These are phyloP conservation scores for Mastigias papua DNA, from an alignment of 30 jellyfish, hydroid and myxozoan genomes.

Conservation along the genomic window DNA sequence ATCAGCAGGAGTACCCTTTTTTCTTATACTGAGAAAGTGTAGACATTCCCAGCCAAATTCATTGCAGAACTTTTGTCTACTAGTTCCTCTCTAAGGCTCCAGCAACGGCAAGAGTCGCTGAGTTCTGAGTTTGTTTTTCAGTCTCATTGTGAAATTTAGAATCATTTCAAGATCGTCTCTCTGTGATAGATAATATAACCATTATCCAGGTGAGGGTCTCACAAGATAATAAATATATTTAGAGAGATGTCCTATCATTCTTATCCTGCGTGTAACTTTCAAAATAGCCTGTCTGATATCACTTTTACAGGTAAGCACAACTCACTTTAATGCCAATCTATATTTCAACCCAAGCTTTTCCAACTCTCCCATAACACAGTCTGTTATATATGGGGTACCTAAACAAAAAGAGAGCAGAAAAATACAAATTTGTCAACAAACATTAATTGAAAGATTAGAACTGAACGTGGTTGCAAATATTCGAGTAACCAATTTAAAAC, in stretches of 20 bases:
- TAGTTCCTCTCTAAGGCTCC: slow-evolving; percentile 65
- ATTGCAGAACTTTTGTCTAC: too few species aligned
- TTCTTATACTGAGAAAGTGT: slow-evolving; percentile 31
- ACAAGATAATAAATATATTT: slow-evolving; percentile 21
- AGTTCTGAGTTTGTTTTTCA: slow-evolving; percentile 19
- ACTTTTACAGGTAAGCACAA: too few species aligned
- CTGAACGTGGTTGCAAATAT: too few species aligned
- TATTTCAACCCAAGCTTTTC: slow-evolving; percentile 96
- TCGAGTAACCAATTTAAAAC: too few species aligned
- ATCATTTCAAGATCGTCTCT: slow-evolving; percentile 24
- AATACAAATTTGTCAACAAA: neutral
- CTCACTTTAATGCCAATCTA: slow-evolving; percentile 96
- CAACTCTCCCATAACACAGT: slow-evolving; percentile 98
- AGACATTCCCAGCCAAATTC: slow-evolving; percentile 62
- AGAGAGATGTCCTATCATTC: slow-evolving; percentile 27
- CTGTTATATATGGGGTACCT: slow-evolving; percentile 99
- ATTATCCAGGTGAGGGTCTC: slow-evolving; percentile 30
- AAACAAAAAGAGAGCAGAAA: neutral
- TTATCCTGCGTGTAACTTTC: slow-evolving; percentile 24
- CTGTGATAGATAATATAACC: slow-evolving; percentile 30
- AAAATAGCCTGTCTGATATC: slow-evolving; percentile 14
- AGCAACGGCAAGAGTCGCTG: slow-evolving; percentile 57
- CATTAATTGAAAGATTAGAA: too few species aligned
- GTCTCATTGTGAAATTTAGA: slow-evolving; percentile 31
- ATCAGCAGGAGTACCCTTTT: slow-evolving; percentile 34